Conservation (phyloP, 1,140 invertebrate genomes). For the Megalopta genalis region DNA sequence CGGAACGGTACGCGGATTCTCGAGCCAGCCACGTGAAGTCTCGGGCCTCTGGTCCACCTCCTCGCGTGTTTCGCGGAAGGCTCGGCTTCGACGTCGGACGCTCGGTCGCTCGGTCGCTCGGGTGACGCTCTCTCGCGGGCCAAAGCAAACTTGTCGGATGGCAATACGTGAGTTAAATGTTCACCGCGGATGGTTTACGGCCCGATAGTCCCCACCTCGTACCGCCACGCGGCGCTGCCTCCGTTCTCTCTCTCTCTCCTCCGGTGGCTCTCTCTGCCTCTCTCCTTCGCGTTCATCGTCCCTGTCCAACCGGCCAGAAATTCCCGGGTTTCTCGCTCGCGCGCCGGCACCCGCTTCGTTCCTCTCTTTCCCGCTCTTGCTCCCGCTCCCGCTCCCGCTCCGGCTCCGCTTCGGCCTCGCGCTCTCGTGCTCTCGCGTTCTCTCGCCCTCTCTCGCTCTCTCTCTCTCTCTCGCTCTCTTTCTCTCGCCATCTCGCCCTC, state of each 20-base stretch:
- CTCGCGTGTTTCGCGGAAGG: constrained; percentile 59
- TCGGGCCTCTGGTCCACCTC: constrained; percentile 41
- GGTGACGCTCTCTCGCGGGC: constrained; percentile 79
- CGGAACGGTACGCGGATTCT: constrained; percentile 14
- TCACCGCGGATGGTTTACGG: constrained; percentile 81
- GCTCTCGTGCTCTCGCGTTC: too few species aligned
- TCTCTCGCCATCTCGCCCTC: constrained; percentile 27
- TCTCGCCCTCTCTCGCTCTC: constrained; percentile 8
- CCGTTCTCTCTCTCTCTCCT: constrained; percentile 67
- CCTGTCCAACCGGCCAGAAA: constrained; percentile 26
- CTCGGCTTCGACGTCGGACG: constrained; percentile 52
- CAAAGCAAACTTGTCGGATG: constrained; percentile 81
- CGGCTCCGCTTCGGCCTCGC: constrained; percentile 48
- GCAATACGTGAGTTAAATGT: constrained; percentile 82
- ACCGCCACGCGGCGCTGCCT: constrained; percentile 80
- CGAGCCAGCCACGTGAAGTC: constrained; percentile 38
- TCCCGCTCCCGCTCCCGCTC: constrained; percentile 11
- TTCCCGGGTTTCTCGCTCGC: constrained; percentile 30
- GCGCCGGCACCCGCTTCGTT: background rate
- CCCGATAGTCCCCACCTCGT: constrained; percentile 79
- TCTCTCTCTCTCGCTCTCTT: background rate
- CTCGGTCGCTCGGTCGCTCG: constrained; percentile 60
- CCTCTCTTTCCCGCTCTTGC: constrained; percentile 32
- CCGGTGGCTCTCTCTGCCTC: constrained; percentile 37
- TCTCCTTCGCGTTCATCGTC: constrained; percentile 36